A percentile compares a stretch with the other conserved stretches of the same genome.
These are phyloP conservation scores for Chymomyza amoena DNA, from an alignment of 2,888 invertebrate genomes.

Conservation along the genomic window DNA sequence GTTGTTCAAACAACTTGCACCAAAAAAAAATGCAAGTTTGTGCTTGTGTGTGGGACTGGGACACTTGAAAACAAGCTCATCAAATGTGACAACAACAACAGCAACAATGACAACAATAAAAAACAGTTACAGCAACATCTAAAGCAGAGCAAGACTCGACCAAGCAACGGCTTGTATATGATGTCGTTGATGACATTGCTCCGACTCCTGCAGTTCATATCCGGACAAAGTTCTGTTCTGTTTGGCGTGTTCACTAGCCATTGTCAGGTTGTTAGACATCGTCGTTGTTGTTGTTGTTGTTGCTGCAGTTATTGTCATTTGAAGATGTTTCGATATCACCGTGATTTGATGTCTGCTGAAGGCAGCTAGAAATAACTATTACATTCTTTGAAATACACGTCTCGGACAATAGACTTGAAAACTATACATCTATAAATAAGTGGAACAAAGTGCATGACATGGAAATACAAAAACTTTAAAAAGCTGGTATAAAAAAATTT, in stretches of 20 bases:
- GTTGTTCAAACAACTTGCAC: constrained; percentile 44
- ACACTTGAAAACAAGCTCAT: constrained; percentile 64
- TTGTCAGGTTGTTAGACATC: neutral
- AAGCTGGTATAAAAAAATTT: too few species aligned
- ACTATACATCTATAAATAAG: neutral
- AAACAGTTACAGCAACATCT: neutral
- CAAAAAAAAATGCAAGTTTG: constrained; percentile 48
- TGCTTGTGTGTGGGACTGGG: constrained; percentile 7
- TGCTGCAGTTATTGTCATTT: constrained; percentile 46
- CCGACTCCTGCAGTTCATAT: neutral
- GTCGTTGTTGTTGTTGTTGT: constrained; percentile 36
- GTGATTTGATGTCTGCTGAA: constrained; percentile 42
- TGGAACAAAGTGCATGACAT: too few species aligned
- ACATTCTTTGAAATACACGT: neutral
- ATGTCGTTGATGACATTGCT: constrained; percentile 12
- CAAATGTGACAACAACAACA: constrained; percentile 53
- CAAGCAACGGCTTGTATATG: neutral
- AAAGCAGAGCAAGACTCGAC: neutral
- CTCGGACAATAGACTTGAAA: constrained; percentile 13
- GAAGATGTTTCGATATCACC: constrained; percentile 56
- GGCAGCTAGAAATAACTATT: neutral
- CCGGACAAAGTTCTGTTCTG: neutral
- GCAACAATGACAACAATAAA: neutral
- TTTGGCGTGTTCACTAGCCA: constrained; percentile 9
- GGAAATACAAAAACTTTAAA: too few species aligned